Evolutionary conservation across 2,888 invertebrate genomes (phyloP).

Genomic region (Cetonia aurata): DNA sequence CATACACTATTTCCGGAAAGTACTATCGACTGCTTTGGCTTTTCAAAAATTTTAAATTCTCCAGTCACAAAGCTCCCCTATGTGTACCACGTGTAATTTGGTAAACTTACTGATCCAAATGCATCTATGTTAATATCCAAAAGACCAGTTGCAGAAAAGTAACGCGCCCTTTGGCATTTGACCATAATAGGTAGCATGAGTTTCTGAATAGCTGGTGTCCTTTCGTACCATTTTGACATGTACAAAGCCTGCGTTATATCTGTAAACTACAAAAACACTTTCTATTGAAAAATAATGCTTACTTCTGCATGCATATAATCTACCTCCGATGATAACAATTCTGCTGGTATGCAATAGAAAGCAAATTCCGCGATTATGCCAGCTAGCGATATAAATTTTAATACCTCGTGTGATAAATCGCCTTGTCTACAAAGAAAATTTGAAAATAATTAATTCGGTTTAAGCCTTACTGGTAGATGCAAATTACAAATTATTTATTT

Average conservation of each 20-base stretch:
- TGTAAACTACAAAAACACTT: slow-evolving; percentile 3
- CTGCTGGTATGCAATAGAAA: too few relatives aligned
- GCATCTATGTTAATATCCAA: slow-evolving; percentile 5
- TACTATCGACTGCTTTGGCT: too few relatives aligned
- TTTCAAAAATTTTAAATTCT: too few relatives aligned
- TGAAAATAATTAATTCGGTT: too few relatives aligned
- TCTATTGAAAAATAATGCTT: not conserved
- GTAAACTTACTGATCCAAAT: slow-evolving; percentile 23
- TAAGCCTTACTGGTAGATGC: too few relatives aligned
- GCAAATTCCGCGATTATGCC: too few relatives aligned
- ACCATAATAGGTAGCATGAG: not conserved
- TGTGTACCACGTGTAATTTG: too few relatives aligned
- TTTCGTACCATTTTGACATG: slow-evolving; percentile 16
- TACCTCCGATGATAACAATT: not conserved
- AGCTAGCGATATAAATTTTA: too few relatives aligned
- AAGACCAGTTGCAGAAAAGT: slow-evolving; percentile 12
- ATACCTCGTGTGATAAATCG: too few relatives aligned
- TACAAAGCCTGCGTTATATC: slow-evolving; percentile 1
- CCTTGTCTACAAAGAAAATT: too few relatives aligned
- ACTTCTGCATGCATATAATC: not conserved
- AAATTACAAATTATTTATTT: not conserved
- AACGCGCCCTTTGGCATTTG: not conserved
- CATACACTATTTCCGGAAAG: too few relatives aligned
- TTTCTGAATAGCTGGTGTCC: not conserved
- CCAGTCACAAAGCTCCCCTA: too few relatives aligned